A percentile compares a stretch with the other conserved stretches of the same genome.
Conservation (phyloP, 2,113 vertebrate genomes). For the Megaceryle maxima region DNA sequence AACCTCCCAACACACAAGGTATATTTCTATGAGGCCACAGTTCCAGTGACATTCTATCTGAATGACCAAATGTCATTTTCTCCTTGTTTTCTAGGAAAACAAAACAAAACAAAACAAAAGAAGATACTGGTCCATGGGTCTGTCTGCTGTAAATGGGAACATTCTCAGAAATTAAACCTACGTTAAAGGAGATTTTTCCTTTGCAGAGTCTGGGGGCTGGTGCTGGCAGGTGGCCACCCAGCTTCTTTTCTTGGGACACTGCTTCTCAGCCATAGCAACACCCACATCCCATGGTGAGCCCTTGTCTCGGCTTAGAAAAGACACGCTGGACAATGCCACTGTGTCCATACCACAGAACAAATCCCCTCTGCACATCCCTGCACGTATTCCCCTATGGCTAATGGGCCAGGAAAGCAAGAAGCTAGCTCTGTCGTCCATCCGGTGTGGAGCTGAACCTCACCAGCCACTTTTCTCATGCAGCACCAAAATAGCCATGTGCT, state of each 20-base stretch:
- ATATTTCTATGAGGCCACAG: background rate
- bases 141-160: background rate
- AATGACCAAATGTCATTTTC: background rate
- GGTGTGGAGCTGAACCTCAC: background rate
- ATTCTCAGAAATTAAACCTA: background rate
- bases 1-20: background rate
- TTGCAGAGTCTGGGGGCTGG: rapidly evolving
- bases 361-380: rapidly evolving
- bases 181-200: background rate
- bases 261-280: background rate
- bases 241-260: background rate
- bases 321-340: rapidly evolving
- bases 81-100: background rate
- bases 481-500: background rate
- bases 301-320: background rate
- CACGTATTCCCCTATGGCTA: rapidly evolving
- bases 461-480: conserved; percentile 5
- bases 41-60: background rate
- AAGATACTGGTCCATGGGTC: background rate
- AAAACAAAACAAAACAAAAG: background rate
- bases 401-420: background rate
- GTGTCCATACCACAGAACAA: rapidly evolving
- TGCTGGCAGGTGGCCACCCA: background rate
- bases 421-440: rapidly evolving
- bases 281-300: rapidly evolving